Evolutionary conservation across 2,888 invertebrate species (phyloP), one percentile per base, ranked within the genome.

Genomic region (Diplazon laetatorius): DNA sequence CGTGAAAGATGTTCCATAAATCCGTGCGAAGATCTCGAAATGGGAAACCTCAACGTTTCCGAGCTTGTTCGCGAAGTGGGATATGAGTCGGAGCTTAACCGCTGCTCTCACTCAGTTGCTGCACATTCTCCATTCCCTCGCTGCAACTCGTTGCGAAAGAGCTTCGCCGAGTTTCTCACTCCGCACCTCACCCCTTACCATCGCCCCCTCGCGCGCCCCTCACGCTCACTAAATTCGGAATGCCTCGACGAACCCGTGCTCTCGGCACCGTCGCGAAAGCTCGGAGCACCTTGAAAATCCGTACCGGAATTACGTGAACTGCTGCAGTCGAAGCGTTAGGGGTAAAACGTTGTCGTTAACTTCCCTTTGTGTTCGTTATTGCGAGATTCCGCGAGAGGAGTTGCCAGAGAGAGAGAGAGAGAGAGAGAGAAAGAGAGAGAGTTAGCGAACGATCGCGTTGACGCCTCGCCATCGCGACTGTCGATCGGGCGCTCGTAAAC

Each of bases 321-420:
- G 69, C 77, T 48, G 77, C 73, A 65, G 63, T 25, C 25, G 25
- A 60, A 18, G 6, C 55, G 46, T 57, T 39, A 55, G 63, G 57
- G n/a, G 48, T 16, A 10, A 10, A 55, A 16, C 55, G 30, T 16
- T 16, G 46, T 77, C 72, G 72, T 72, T 72, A 68, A 77, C 63
- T 52, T 77, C 42, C 65, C 80, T 77, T 85, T 85, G 84, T 83
- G 71, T 71, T 77, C 76, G 82, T 85, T 82, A 81, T 76, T 78
- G 72, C 70, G 62, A 66, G 65, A 79, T 75, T 75, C 50, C 71
- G 39, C 69, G 48, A 55, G 44, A 37, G 37, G 37, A 66, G 14
- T 16, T 52, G 14, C 46, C 25, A 39, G 44, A 14, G 55, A 30
- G 18, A 10, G 46, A n/a, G n/a, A n/a, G n/a, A n/a, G n/a, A n/a